Base-by-base conservation (phyloP, 1,140 invertebrate species). In the Heliconius melpomene region DNA sequence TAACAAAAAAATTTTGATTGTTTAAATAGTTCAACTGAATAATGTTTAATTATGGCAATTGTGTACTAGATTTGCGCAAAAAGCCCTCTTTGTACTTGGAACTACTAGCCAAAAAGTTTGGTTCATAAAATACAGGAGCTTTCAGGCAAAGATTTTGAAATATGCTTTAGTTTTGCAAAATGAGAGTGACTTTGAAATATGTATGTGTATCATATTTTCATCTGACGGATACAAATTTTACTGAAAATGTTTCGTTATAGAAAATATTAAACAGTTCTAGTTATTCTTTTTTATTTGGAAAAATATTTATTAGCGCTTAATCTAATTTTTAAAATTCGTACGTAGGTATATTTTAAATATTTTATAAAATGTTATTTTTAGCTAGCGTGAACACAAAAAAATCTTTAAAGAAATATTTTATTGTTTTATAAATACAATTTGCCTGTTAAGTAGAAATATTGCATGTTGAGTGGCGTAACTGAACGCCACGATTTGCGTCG, bases 121-220 rank as follows among this genome's bases (percentile, higher is more conserved):
- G 23, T 66, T 6, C 60, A 66, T 29, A 66, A 66, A 66, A 66
- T 29, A 66, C 60, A 29, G 9, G 9, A 66, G 60, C 26, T 66
- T 66, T 29, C 23, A 66, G 11, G 60, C 13, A 66, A 66, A 29
- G 60, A 66, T 66, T 66, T 66, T 66, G 60, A 66, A 66, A 66
- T 66, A 66, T 66, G 16, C 60, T 66, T 66, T 66, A 16, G 60
- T 66, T 66, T 13, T 66, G 60, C 3, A 66, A 66, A 66, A 66
- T 66, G 26, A 66, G 26, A 26, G 26, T 7, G 60, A 66, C 60
- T 66, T 11, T 66, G 60, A 66, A 29, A 66, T 66, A 66, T 66
- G 26, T 66, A 66, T 66, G 60, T 29, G 23, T 26, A 29, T 26
- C 13, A 13, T 66, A 73, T 74, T 78, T 70, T 29, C 23, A 50